A percentile compares a stretch with the other conserved stretches of the same genome.
Conservation (phyloP, 1,140 invertebrate species). For the Sweltsa coloradensis region DNA sequence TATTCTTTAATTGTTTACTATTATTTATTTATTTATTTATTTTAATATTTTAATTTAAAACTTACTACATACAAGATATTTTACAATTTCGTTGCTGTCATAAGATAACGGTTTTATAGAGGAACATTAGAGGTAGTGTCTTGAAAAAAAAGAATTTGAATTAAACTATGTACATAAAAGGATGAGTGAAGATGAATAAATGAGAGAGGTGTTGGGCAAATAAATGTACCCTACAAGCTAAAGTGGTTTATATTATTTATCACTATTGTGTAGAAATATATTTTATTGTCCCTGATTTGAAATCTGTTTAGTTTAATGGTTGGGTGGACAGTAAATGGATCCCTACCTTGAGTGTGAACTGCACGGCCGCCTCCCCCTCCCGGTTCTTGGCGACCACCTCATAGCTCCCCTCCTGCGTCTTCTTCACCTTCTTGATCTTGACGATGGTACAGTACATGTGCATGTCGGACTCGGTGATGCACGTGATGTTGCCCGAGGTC, state of each 20-base stretch:
- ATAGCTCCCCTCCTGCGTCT: conserved; percentile 74
- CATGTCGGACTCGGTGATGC: conserved; percentile 71
- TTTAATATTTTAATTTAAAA: conserved; percentile 1
- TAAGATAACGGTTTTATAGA: background rate
- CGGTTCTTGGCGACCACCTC: conserved; percentile 78
- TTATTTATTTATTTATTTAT: background rate
- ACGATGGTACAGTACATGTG: conserved; percentile 78
- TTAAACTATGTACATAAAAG: too few species aligned
- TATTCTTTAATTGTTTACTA: too few species aligned
- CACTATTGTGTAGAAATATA: too few species aligned
- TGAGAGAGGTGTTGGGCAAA: too few species aligned
- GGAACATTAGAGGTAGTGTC: background rate
- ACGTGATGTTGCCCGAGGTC: conserved; percentile 47
- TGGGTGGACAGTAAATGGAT: background rate
- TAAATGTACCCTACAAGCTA: too few species aligned
- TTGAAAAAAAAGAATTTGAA: background rate
- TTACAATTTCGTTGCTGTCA: background rate
- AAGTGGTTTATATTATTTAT: too few species aligned
- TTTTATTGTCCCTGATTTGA: too few species aligned
- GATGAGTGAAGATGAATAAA: too few species aligned
- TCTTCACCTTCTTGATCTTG: conserved; percentile 63
- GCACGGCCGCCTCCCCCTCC: conserved; percentile 76
- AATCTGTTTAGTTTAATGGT: too few species aligned
- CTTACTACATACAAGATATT: background rate
- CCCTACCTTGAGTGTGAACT: conserved; percentile 63